Evolutionary conservation across 92 coral and sea anemone species (phyloP), one percentile per base, ranked within the genome.

Genomic region (Muricea muricata): DNA sequence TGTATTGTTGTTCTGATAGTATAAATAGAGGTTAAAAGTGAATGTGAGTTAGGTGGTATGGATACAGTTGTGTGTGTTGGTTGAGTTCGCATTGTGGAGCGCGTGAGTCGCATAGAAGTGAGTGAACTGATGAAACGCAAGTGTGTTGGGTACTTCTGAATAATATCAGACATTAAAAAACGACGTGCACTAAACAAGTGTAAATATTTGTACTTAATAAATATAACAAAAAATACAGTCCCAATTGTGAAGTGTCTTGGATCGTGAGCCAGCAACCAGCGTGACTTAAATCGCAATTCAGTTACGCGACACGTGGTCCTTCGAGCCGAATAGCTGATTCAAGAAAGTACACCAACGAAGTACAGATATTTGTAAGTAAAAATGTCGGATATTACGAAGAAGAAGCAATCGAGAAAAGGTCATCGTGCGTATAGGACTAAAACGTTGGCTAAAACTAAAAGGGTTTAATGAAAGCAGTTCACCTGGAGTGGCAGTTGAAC

Each of bases 281-380:
- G 72, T 21, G 74, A 67, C 41, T 67, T 33, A 28, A 67, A 28
- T 45, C 12, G 37, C 35, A 28, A 56, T 15, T 67, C 14, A 67
- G 74, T 82, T 69, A 58, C 69, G 80, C 55, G 65, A 82, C 11
- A 82, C 79, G 18, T 82, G 86, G 86, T 82, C 86, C 86, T 82
- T 82, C 68, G 69, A 82, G 80, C 86, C 80, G 68, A 80, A 82
- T 80, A 12, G 9, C 10, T 26, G 74, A 67, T 67, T 67, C 74
- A 33, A 67, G 74, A 67, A 26, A 29, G 23, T 45, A n/a, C n/a
- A 29, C 41, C 30, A 26, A 33, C 40, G 42, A 33, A 67, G 74
- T 67, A 33, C 39, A 26, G 24, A 7, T 18, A 28, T 21, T 6
- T 28, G 74, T 28, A 14, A 28, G 74, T 24, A 26, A 67, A n/a